Conservation (phyloP, 2,113 vertebrate species). For the Xiphorhynchus elegans region DNA sequence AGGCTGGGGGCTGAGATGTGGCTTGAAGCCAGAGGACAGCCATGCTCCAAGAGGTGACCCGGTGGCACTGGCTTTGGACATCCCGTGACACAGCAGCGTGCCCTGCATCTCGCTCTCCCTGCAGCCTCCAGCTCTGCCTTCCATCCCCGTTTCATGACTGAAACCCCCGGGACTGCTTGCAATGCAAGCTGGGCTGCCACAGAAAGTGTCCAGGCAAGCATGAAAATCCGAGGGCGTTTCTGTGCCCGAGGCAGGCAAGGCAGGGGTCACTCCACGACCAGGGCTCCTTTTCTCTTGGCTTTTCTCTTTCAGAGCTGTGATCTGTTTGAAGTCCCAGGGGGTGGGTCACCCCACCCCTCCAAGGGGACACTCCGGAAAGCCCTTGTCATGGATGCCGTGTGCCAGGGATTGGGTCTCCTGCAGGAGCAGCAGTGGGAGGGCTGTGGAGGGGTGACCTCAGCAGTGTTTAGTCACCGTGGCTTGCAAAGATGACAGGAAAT, state of each 20-base stretch:
- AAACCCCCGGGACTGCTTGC: fast-evolving
- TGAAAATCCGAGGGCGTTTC: background rate
- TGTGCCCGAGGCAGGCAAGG: background rate
- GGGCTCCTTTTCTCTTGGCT: background rate
- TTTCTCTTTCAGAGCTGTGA: background rate
- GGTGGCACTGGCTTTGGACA: background rate
- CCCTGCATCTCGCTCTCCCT: background rate
- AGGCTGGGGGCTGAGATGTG: too few species aligned
- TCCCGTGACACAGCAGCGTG: fast-evolving
- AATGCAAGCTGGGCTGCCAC: background rate
- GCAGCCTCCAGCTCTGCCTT: background rate
- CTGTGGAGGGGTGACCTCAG: background rate
- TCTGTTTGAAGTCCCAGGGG: background rate
- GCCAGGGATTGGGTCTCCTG: background rate
- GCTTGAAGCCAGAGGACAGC: too few species aligned
- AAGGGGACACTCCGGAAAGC: background rate
- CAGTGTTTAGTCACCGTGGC: background rate
- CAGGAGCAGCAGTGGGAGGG: background rate
- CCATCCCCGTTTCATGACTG: fast-evolving
- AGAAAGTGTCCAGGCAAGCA: background rate
- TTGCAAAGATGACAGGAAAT: background rate
- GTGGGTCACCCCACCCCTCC: background rate
- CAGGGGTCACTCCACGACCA: background rate
- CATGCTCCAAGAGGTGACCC: fast-evolving
- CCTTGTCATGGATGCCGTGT: background rate